Conservation (phyloP, 2,797 vertebrate genomes). For the Pseudochirops corinnae region DNA sequence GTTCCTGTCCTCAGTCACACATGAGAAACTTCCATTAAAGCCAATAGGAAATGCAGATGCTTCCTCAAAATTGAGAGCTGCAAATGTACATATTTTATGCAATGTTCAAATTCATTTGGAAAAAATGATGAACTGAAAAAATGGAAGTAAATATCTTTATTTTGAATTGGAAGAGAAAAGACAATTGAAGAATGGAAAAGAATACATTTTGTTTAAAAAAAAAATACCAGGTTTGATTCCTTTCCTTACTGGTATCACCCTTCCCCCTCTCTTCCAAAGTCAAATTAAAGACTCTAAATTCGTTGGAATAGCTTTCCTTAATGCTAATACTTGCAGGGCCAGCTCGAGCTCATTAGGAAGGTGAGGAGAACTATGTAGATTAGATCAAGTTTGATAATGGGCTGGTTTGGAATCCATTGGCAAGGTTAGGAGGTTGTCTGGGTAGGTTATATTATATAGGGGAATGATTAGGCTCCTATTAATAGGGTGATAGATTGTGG, state of each 20-base stretch:
- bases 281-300: constrained; percentile 72
- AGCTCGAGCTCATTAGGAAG: constrained; percentile 79
- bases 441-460: constrained; percentile 73
- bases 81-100: constrained; percentile 30
- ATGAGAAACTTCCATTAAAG: constrained; percentile 34
- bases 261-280: constrained; percentile 50
- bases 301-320: constrained; percentile 71
- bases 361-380: constrained; percentile 75
- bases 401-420: constrained; percentile 77
- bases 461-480: constrained; percentile 73
- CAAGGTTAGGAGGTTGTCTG: constrained; percentile 77
- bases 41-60: constrained; percentile 32
- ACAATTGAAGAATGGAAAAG: constrained; percentile 30
- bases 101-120: constrained; percentile 37
- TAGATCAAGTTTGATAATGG: constrained; percentile 77
- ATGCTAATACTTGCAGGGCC: constrained; percentile 75
- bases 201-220: constrained; percentile 51
- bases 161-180: constrained; percentile 39
- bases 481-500: constrained; percentile 74
- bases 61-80: neutral
- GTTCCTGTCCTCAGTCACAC: neutral
- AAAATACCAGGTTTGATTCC: constrained; percentile 45
- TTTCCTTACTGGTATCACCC: neutral
- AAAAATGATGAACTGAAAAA: constrained; percentile 63
- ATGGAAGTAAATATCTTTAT: constrained; percentile 47